Percentiles rank a stretch among this genome's conserved stretches.
These are phyloP conservation scores for Lobophora halterata DNA, from an alignment of 2,888 invertebrate species.

Conservation along the genomic window DNA sequence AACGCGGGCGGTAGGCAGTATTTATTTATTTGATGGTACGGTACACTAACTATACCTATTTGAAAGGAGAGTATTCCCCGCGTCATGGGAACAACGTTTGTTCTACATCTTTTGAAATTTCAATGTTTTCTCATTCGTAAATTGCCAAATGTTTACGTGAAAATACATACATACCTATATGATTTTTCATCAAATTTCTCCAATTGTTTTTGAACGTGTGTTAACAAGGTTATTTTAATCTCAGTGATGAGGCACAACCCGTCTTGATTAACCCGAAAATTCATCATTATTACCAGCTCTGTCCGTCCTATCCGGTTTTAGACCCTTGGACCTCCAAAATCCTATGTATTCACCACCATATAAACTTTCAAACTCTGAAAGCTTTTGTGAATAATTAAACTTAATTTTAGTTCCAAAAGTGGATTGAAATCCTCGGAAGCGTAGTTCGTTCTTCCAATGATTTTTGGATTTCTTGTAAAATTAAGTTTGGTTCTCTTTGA, in stretches of 20 bases:
- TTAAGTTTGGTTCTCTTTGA: slow-evolving; percentile 2
- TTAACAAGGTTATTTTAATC: slow-evolving; percentile 8
- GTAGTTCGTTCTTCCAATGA: slow-evolving; percentile 42
- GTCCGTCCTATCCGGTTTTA: slow-evolving; percentile 36
- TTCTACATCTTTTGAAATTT: no score
- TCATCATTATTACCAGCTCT: slow-evolving; percentile 41
- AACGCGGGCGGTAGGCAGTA: no score
- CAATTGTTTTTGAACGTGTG: neutral
- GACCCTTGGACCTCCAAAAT: slow-evolving; percentile 40
- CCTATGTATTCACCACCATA: slow-evolving; percentile 58
- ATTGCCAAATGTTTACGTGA: no score
- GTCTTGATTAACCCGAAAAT: slow-evolving; percentile 30
- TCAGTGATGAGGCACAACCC: slow-evolving; percentile 17
- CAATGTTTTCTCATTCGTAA: no score
- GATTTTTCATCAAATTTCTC: no score
- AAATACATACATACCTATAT: no score
- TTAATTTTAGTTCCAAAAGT: no score
- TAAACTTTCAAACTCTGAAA: slow-evolving; percentile 61
- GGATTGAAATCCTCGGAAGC: slow-evolving; percentile 52
- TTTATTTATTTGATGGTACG: no score
- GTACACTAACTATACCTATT: no score
- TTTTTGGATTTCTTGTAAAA: slow-evolving; percentile 11
- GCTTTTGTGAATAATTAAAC: slow-evolving; percentile 71
- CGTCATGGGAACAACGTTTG: no score
- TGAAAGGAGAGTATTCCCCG: no score